phyloP scores from a whole-genome alignment of 92 coral and sea anemone genomes.

The Parazoanthus swiftii region DNA sequence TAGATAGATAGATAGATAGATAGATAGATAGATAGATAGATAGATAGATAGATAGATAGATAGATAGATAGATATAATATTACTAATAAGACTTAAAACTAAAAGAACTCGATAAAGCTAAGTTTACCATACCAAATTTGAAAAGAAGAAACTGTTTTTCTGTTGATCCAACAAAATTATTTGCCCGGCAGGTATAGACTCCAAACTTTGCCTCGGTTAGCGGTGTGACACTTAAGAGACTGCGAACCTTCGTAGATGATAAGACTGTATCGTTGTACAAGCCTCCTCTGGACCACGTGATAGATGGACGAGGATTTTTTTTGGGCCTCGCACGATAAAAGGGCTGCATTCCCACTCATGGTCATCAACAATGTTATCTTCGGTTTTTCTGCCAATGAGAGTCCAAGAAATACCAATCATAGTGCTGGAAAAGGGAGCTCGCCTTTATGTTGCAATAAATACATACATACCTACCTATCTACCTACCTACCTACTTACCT shows the following conservation, averaged over 20 bases:
- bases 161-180: not conserved
- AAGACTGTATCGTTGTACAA: not conserved
- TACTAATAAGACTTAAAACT: too few relatives aligned
- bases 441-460: too few relatives aligned
- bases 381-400: not conserved
- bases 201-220: not conserved
- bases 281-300: conserved; percentile 23
- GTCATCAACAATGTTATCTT: not conserved
- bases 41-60: too few relatives aligned
- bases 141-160: not conserved
- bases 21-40: too few relatives aligned
- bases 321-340: not conserved
- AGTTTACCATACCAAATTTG: too few relatives aligned
- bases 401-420: too few relatives aligned
- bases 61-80: too few relatives aligned
- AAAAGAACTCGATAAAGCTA: too few relatives aligned
- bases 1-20: too few relatives aligned
- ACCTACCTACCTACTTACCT: too few relatives aligned
- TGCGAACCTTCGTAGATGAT: not conserved
- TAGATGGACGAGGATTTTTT: conserved; percentile 28
- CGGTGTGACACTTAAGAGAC: not conserved
- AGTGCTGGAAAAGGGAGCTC: too few relatives aligned
- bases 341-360: not conserved
- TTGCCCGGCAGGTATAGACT: conserved; percentile 19
- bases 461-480: too few relatives aligned